phyloP scores from a whole-genome alignment of 1,140 invertebrate species.

The Phymorhynchus buccinoides region DNA sequence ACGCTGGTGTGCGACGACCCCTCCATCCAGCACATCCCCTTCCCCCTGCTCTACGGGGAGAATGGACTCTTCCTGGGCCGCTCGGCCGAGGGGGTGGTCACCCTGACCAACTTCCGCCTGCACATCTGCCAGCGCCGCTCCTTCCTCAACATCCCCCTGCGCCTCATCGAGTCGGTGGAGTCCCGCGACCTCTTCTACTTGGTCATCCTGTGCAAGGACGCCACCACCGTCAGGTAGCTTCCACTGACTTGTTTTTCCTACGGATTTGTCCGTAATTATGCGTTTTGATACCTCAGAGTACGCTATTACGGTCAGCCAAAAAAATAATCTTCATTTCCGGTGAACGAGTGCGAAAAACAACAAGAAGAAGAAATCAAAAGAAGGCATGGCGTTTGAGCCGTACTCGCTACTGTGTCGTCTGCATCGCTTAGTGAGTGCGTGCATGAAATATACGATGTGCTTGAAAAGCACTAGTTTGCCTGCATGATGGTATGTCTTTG shows the following conservation, averaged over 20 bases:
- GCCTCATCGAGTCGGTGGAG: slow-evolving; percentile 87
- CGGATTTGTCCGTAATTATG: no score
- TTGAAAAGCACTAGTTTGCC: no score
- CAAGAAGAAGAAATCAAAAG: no score
- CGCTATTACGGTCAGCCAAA: no score
- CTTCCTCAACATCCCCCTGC: slow-evolving; percentile 85
- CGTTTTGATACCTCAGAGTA: no score
- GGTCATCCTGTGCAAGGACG: slow-evolving; percentile 70
- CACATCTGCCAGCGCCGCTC: slow-evolving; percentile 78
- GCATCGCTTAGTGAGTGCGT: neutral
- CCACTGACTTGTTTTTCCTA: no score
- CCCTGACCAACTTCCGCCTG: slow-evolving; percentile 90
- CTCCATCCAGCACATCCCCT: slow-evolving; percentile 67
- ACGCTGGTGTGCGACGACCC: slow-evolving; percentile 67
- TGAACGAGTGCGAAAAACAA: no score
- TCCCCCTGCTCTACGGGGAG: slow-evolving; percentile 74
- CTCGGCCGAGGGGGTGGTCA: slow-evolving; percentile 82
- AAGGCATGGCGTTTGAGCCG: no score
- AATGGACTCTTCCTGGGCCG: slow-evolving; percentile 70
- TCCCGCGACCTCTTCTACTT: slow-evolving; percentile 67
- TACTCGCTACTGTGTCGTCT: no score
- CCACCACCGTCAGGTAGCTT: slow-evolving; percentile 66
- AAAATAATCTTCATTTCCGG: no score
- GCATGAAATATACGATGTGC: no score
- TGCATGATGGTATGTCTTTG: neutral